Percentiles rank a stretch among this genome's conserved stretches.
These are phyloP conservation scores for Pocillopora grandis DNA, from an alignment of 92 coral and sea anemone species.

Conservation along the genomic window DNA sequence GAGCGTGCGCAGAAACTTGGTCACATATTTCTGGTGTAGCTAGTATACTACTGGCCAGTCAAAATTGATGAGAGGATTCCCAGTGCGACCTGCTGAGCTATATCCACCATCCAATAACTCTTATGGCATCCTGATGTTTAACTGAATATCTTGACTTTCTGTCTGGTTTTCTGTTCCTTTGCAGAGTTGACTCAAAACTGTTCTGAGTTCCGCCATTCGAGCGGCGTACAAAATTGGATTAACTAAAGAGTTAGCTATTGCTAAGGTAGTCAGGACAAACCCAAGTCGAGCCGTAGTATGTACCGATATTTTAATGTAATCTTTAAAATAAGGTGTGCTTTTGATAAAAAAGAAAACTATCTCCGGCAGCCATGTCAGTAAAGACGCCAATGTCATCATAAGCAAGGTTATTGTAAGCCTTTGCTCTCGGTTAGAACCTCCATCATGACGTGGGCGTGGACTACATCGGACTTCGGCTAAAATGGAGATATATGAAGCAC, in stretches of 20 bases:
- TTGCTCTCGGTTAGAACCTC: neutral
- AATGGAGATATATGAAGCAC: neutral
- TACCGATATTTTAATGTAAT: neutral
- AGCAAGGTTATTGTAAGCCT: slow-evolving; percentile 3
- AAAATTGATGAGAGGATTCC: too few relatives aligned
- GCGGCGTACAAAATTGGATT: slow-evolving; percentile 24
- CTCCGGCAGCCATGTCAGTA: slow-evolving; percentile 4
- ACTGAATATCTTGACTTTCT: too few relatives aligned
- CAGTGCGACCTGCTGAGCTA: too few relatives aligned
- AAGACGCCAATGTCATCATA: slow-evolving; percentile 1
- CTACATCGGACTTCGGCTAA: neutral
- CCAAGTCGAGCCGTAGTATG: neutral
- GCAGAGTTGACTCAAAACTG: neutral
- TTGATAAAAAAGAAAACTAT: neutral
- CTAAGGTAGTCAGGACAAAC: neutral
- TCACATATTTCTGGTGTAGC: too few relatives aligned
- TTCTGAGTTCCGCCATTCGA: neutral
- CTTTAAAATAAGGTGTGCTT: neutral
- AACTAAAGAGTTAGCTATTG: slow-evolving; percentile 18
- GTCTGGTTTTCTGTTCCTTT: neutral
- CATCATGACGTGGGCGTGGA: neutral
- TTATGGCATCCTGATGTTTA: too few relatives aligned
- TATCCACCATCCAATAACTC: too few relatives aligned
- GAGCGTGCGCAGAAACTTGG: too few relatives aligned
- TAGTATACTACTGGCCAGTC: too few relatives aligned